phyloP scores from a whole-genome alignment of 1,140 invertebrate genomes.

The Drosophila ficusphila region DNA sequence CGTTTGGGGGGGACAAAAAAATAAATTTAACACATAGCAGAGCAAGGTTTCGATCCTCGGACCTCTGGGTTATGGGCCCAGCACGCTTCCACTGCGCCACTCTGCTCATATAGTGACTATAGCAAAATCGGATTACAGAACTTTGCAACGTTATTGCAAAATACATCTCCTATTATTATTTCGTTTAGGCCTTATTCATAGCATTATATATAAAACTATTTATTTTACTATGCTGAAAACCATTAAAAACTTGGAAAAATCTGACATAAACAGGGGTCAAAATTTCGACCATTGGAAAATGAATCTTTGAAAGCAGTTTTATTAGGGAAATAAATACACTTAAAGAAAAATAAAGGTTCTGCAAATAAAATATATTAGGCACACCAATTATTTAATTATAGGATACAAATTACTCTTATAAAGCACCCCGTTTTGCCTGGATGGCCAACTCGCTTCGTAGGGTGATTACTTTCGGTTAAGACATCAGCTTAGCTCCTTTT shows the following conservation, averaged over 20 bases:
- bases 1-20: no score
- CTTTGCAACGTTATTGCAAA: no score
- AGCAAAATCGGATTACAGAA: no score
- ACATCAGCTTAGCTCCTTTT: constrained; percentile 24
- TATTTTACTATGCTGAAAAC: no score
- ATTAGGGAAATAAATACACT: no score
- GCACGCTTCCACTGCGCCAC: constrained; percentile 99
- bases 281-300: no score
- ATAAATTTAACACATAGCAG: constrained; percentile 87
- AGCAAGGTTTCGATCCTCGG: constrained; percentile 97
- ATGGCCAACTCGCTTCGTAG: neutral
- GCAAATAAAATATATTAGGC: neutral
- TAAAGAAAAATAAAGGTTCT: neutral
- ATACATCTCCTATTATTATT: no score
- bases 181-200: no score
- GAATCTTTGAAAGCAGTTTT: no score
- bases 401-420: constrained; percentile 12
- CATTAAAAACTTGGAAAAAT: no score
- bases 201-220: no score
- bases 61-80: constrained; percentile 99
- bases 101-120: constrained; percentile 92
- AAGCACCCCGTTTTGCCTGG: neutral
- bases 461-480: constrained; percentile 13
- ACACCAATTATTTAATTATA: constrained; percentile 2
- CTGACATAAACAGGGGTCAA: no score